Evolutionary conservation across 2,888 invertebrate species (phyloP).

Genomic region (Andrena dorsata): DNA sequence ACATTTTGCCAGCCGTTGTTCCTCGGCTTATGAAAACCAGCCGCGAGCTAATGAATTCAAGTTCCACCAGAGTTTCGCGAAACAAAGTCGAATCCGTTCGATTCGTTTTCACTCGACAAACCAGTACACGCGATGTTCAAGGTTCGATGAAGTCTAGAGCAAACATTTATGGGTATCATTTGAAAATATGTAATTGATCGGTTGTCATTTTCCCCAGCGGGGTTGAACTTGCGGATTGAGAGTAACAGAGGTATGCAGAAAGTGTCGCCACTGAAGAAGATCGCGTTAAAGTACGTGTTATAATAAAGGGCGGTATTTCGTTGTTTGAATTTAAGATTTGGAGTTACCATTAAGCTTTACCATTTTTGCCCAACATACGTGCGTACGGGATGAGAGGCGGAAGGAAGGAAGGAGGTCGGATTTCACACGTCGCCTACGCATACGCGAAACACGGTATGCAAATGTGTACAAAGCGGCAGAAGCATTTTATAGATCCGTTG

Average conservation of each 20-base stretch:
- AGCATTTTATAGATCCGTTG: conserved; percentile 67
- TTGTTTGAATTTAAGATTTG: no score
- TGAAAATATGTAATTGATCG: no score
- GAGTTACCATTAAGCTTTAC: no score
- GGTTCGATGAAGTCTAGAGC: not conserved
- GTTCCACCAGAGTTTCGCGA: conserved; percentile 26
- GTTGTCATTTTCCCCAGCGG: no score
- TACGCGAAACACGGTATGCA: conserved; percentile 76
- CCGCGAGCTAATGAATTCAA: conserved; percentile 42
- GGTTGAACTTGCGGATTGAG: no score
- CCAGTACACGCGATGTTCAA: not conserved
- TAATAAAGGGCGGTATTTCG: no score
- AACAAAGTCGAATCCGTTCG: conserved; percentile 10
- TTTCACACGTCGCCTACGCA: conserved; percentile 74
- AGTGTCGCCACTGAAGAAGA: no score
- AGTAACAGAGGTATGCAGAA: no score
- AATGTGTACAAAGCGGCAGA: conserved; percentile 79
- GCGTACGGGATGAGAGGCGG: not conserved
- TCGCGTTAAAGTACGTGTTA: no score
- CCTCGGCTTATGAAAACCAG: conserved; percentile 59
- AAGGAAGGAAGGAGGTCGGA: conserved; percentile 62
- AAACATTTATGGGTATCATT: no score
- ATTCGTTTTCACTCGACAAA: not conserved
- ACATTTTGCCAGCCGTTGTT: conserved; percentile 65
- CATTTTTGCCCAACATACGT: not conserved